Conservation (phyloP, 2,797 vertebrate genomes). For the Melanotaenia boesemani region DNA sequence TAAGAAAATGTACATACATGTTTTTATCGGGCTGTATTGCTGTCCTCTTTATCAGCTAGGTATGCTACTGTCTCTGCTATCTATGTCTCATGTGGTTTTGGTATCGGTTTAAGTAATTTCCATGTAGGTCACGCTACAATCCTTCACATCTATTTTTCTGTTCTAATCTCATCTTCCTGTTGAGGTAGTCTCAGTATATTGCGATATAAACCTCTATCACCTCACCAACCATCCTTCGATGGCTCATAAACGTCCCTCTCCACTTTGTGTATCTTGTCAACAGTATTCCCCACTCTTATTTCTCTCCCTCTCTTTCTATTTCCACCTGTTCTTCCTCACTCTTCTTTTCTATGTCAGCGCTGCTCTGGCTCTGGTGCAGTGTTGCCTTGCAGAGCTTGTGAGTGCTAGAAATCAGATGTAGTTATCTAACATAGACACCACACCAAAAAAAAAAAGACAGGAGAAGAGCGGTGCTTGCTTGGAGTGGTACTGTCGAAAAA, state of each 20-base stretch:
- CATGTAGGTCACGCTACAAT: slow-evolving; percentile 61
- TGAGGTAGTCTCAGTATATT: slow-evolving; percentile 55
- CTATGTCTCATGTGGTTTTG: slow-evolving; percentile 39
- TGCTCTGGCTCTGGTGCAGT: slow-evolving; percentile 74
- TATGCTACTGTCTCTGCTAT: slow-evolving; percentile 68
- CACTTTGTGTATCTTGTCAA: slow-evolving; percentile 60
- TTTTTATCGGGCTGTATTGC: slow-evolving; percentile 88
- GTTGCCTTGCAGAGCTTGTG: slow-evolving; percentile 71
- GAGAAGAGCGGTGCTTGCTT: slow-evolving; percentile 43
- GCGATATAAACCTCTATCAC: slow-evolving; percentile 38
- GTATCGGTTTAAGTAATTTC: slow-evolving; percentile 45
- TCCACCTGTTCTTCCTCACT: slow-evolving; percentile 41
- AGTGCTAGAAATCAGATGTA: slow-evolving; percentile 71
- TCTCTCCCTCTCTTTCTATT: slow-evolving; percentile 7
- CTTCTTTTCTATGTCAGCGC: slow-evolving; percentile 49
- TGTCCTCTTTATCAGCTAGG: slow-evolving; percentile 88
- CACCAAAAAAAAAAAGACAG: slow-evolving; percentile 34
- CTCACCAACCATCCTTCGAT: slow-evolving; percentile 48
- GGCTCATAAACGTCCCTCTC: slow-evolving; percentile 55
- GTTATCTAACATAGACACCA: slow-evolving; percentile 72
- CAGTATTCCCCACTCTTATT: slow-evolving; percentile 19
- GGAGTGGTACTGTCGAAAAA: slow-evolving; percentile 37
- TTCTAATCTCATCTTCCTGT: slow-evolving; percentile 70
- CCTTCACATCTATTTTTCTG: slow-evolving; percentile 44
- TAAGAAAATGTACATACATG: slow-evolving; percentile 77